Evolutionary conservation across 2,113 vertebrate genomes (phyloP), one percentile per base, ranked within the genome.

Genomic region (Plectropomus leopardus): DNA sequence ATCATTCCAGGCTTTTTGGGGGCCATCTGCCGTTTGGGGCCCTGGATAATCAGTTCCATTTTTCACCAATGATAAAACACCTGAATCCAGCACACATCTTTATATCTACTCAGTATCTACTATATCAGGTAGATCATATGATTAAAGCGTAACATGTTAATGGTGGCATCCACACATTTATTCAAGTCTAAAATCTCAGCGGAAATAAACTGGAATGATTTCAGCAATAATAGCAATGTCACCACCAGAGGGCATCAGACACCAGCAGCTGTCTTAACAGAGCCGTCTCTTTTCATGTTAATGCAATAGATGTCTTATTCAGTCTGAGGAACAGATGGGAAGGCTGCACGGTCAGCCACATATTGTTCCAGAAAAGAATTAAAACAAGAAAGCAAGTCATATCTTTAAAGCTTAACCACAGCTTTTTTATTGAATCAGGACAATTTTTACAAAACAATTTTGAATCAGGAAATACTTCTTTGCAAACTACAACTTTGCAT

Each of bases 401-500:
- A 8, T 44, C 19, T 75, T n/a, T 82, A 53, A 90, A 67, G 80
- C 72, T 87, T 83, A 76, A 80, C 74, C 86, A 59, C 65, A 86
- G 32, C 48, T 86, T 93, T n/a, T 40, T 95, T 95, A 95, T 95
- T 95, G 84, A 93, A 88, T 92, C 80, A 91, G 89, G 72, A 88
- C 85, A 67, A 87, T 76, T 91, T 91, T 92, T 94, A 94, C 94
- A 94, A 86, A 88, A 90, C 83, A 92, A 81, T 92, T 89, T 82
- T 59, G 21, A 82, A 90, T 90, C 88, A 89, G 84, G 82, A 89
- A 88, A 91, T 84, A 85, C 80, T 80, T 91, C 66, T 92, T 89
- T 81, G 86, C 91, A 93, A 91, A 92, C 88, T 92, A 93, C 91
- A 94, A 91, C 82, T 92, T 90, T 92, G 92, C 91, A 89, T 87